Conservation (phyloP, 2,888 invertebrate species). For the Idaea biselata region DNA sequence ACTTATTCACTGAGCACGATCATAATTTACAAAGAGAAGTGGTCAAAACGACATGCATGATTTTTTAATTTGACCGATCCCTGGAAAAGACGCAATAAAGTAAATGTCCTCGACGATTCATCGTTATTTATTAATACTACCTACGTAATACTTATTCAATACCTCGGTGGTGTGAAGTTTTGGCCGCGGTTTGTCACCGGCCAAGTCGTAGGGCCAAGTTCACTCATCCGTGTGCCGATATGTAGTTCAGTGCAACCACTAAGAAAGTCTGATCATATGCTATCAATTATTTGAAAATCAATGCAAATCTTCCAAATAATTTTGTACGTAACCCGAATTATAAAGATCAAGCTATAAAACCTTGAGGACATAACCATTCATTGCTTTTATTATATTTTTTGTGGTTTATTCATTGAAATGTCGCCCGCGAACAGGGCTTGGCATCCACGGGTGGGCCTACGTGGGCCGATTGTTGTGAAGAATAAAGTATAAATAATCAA, state of each 20-base stretch:
- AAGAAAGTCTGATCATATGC: too few species aligned
- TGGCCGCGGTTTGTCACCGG: too few species aligned
- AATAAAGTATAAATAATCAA: slow-evolving; percentile 43
- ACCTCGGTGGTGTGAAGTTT: neutral
- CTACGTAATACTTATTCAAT: neutral
- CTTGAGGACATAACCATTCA: slow-evolving; percentile 29
- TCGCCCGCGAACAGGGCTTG: slow-evolving; percentile 18
- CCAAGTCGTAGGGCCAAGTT: too few species aligned
- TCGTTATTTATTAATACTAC: neutral
- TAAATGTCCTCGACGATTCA: neutral
- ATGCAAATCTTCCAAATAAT: neutral
- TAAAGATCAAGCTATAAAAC: neutral
- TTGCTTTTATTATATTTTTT: slow-evolving; percentile 18
- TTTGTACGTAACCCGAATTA: neutral
- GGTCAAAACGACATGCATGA: slow-evolving; percentile 1
- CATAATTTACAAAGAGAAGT: neutral
- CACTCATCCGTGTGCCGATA: too few species aligned
- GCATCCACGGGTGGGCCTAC: slow-evolving; percentile 27
- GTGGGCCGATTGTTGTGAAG: slow-evolving; percentile 27
- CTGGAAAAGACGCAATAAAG: slow-evolving; percentile 18
- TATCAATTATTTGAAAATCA: too few species aligned
- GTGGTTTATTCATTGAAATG: slow-evolving; percentile 26
- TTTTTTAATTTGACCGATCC: slow-evolving; percentile 7
- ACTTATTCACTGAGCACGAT: neutral
- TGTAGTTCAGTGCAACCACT: too few species aligned